Evolutionary conservation across 2,797 vertebrate species (phyloP).

Genomic region (Psittacula derbiana): DNA sequence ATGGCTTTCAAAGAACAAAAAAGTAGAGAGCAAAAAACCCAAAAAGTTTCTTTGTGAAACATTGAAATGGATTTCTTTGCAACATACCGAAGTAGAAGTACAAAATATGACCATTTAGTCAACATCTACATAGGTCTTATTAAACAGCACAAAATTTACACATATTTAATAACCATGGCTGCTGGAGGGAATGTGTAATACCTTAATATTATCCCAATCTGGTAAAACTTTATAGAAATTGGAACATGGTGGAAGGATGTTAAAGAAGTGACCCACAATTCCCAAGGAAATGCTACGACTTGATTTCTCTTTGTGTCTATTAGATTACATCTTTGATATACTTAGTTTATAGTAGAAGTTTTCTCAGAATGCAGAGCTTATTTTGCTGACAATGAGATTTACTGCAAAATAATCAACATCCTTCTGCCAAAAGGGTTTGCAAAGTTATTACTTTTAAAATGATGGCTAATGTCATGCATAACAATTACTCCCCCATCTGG

Average conservation of each 20-base stretch:
- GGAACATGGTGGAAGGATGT: not conserved
- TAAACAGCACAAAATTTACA: not conserved
- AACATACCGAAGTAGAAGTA: not conserved
- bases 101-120: not conserved
- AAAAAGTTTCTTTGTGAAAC: not conserved
- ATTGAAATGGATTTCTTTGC: not conserved
- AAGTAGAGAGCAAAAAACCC: not conserved
- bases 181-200: not conserved
- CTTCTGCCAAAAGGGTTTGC: not conserved
- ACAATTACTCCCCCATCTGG: not conserved
- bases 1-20: not conserved
- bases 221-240: not conserved
- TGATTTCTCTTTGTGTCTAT: not conserved
- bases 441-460: not conserved
- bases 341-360: not conserved
- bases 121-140: not conserved
- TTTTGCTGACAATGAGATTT: not conserved
- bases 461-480: not conserved
- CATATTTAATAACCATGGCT: not conserved
- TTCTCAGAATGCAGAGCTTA: not conserved
- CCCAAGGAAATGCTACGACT: not conserved
- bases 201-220: fast-evolving
- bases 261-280: not conserved
- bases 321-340: not conserved
- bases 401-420: not conserved